Base-by-base conservation (phyloP, 2,888 invertebrate species). In the Dione juno region DNA sequence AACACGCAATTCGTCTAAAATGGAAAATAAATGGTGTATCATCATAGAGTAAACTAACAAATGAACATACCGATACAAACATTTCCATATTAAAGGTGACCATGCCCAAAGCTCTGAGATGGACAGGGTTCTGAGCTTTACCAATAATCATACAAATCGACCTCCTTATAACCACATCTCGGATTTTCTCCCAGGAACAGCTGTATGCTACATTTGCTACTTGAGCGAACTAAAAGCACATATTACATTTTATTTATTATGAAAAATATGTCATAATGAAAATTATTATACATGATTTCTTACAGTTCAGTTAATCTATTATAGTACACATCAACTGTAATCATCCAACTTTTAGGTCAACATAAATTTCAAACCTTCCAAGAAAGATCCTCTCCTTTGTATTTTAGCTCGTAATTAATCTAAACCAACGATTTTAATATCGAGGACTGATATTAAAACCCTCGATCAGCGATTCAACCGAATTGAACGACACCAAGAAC, bases 21-120 rank as follows among this genome's bases (percentile, higher is more conserved):
- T n/a, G n/a, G n/a, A n/a, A n/a, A n/a, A n/a, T n/a, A n/a, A n/a
- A n/a, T n/a, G n/a, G n/a, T n/a, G n/a, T n/a, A n/a, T n/a, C n/a
- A n/a, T n/a, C n/a, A n/a, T 3, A 28, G 28, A 28, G 28, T 28
- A 28, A 3, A 28, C 28, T 28, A 48, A 48, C n/a, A 16, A 48
- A 10, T n/a, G 13, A 40, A 71, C 77, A 61, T 69, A 80, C 79
- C 70, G 76, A 77, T 0, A 78, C 73, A 71, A 79, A 80, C 50
- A 79, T 65, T 21, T 76, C 67, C 79, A 78, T 78, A 48, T 79
- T 77, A 45, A 77, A 78, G 0, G 75, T 77, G 16, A 80, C n/a
- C 71, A 77, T 73, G 6, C 71, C 73, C 13, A 79, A 69, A 16
- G 77, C 77, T 7, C 54, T 73, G 16, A 79, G 73, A 10, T 73